Evolutionary conservation across 2,888 invertebrate genomes (phyloP).

Genomic region (Sarcophaga rosellei): DNA sequence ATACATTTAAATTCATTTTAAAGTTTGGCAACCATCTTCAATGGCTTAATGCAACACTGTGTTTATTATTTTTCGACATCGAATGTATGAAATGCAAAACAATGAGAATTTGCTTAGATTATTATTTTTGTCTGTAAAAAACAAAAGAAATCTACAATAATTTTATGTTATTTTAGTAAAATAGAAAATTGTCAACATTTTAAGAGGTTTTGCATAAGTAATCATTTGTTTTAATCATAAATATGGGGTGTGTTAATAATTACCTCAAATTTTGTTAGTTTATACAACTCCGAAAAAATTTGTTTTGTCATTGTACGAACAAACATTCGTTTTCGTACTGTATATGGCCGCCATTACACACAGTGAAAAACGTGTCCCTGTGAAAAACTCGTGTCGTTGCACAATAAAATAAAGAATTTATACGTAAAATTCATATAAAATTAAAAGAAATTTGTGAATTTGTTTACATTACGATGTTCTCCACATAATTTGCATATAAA

Average conservation of each 20-base stretch:
- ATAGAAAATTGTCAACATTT: slow-evolving; percentile 62
- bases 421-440: slow-evolving; percentile 76
- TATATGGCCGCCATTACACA: slow-evolving; percentile 78
- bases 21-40: slow-evolving; percentile 28
- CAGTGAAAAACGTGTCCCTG: slow-evolving; percentile 81
- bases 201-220: slow-evolving; percentile 52
- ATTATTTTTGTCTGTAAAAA: slow-evolving; percentile 47
- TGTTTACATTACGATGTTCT: slow-evolving; percentile 73
- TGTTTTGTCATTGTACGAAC: slow-evolving; percentile 71
- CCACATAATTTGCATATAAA: slow-evolving; percentile 73
- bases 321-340: slow-evolving; percentile 71
- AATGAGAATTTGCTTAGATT: slow-evolving; percentile 24
- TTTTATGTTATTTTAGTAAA: slow-evolving; percentile 24
- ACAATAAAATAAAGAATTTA: slow-evolving; percentile 77
- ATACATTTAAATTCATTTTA: neutral
- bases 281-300: slow-evolving; percentile 75
- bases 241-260: slow-evolving; percentile 61
- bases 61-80: slow-evolving; percentile 52
- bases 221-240: slow-evolving; percentile 57
- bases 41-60: slow-evolving; percentile 24
- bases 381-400: slow-evolving; percentile 79
- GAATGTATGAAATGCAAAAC: slow-evolving; percentile 52
- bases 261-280: slow-evolving; percentile 65
- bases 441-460: slow-evolving; percentile 75
- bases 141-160: neutral